These are phyloP conservation scores for Trissonchulus sp. DNA, from an alignment of 2,888 invertebrate species.

Conservation along the genomic window DNA sequence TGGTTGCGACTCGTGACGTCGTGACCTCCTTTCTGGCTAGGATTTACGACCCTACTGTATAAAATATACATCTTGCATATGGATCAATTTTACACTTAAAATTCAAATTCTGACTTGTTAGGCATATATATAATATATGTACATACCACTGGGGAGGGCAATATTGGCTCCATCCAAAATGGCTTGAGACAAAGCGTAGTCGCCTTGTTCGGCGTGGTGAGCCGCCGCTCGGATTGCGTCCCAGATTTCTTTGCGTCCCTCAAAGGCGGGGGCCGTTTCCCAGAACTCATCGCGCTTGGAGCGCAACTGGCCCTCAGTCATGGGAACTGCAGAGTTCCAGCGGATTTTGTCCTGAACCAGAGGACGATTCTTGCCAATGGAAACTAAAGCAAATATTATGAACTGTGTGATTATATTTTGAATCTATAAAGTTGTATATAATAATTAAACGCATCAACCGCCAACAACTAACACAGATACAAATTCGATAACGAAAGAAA, in stretches of 20 bases:
- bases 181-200: conserved; percentile 88
- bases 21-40: too few species aligned
- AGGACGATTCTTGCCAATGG: conserved; percentile 75
- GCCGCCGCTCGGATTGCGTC: conserved; percentile 90
- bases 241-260: conserved; percentile 94
- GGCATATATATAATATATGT: conserved; percentile 37
- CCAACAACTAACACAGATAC: too few species aligned
- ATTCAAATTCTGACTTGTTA: too few species aligned
- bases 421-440: too few species aligned
- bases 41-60: too few species aligned
- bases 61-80: too few species aligned
- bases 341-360: conserved; percentile 87
- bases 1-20: too few species aligned
- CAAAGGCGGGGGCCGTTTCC: conserved; percentile 96
- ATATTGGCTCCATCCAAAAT: conserved; percentile 91
- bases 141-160: conserved; percentile 83
- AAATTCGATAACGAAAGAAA: too few species aligned
- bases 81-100: too few species aligned
- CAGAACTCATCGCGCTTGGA: conserved; percentile 95
- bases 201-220: conserved; percentile 76
- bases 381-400: too few species aligned
- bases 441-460: too few species aligned
- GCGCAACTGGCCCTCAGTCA: conserved; percentile 85
- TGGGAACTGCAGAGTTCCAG: conserved; percentile 94
- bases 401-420: too few species aligned